These are phyloP conservation scores for Diarsia brunnea DNA, from an alignment of 2,888 invertebrate genomes.

Conservation along the genomic window DNA sequence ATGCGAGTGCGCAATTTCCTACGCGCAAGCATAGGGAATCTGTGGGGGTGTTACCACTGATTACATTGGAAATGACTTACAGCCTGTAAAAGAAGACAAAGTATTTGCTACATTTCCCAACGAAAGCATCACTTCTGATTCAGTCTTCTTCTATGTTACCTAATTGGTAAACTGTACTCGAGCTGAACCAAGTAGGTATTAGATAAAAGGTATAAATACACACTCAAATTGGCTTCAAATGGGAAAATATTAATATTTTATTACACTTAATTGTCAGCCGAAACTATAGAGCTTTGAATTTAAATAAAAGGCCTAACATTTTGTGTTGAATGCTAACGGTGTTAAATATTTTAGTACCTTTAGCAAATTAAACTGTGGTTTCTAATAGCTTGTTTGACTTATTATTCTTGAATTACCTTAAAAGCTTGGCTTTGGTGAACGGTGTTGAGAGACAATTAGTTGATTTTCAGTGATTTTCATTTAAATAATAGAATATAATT, in stretches of 20 bases:
- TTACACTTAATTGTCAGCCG: slow-evolving; percentile 69
- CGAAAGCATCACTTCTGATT: background rate
- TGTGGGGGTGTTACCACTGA: no score
- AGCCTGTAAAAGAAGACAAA: background rate
- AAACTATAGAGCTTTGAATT: slow-evolving; percentile 19
- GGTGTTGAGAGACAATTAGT: background rate
- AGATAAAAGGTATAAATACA: slow-evolving; percentile 67
- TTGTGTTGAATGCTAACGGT: slow-evolving; percentile 25
- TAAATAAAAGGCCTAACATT: slow-evolving; percentile 27
- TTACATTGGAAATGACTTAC: background rate
- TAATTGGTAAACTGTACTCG: slow-evolving; percentile 59
- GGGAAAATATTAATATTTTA: slow-evolving; percentile 71
- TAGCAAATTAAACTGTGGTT: slow-evolving; percentile 14
- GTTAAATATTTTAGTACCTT: slow-evolving; percentile 45
- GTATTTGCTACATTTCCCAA: background rate
- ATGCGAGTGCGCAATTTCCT: background rate
- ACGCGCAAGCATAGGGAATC: no score
- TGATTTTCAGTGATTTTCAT: background rate
- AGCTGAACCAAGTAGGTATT: slow-evolving; percentile 54
- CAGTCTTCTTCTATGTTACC: background rate
- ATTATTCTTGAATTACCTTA: slow-evolving; percentile 7
- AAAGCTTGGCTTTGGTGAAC: background rate
- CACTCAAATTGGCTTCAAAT: slow-evolving; percentile 61
- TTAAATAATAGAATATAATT: no score
- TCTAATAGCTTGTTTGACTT: background rate